phyloP scores from a whole-genome alignment of 1,140 invertebrate genomes.

The Drosophila nikananu region DNA sequence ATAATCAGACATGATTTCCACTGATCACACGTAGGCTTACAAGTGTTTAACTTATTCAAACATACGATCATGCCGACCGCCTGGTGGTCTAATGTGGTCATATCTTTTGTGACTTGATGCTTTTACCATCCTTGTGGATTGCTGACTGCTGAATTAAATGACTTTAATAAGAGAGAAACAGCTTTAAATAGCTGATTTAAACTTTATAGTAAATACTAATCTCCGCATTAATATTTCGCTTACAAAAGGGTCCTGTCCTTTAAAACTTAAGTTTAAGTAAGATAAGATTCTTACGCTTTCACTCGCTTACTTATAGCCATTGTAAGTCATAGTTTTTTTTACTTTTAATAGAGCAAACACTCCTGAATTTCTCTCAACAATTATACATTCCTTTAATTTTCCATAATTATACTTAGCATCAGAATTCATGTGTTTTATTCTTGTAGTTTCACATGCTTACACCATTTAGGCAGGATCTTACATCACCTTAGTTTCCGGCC shows the following conservation, averaged over 20 bases:
- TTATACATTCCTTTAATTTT: neutral
- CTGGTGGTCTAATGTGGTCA: conserved; percentile 6
- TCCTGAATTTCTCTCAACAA: neutral
- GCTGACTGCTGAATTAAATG: neutral
- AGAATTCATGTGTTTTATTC: neutral
- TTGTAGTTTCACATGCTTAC: conserved; percentile 34
- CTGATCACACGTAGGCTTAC: conserved; percentile 7
- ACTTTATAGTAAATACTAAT: too few relatives aligned
- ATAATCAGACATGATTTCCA: conserved; percentile 17
- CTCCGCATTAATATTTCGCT: neutral
- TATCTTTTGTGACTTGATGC: neutral
- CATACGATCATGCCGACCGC: neutral
- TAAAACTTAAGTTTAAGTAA: neutral
- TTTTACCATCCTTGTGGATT: neutral
- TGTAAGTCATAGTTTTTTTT: too few relatives aligned
- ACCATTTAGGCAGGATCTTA: conserved; percentile 42
- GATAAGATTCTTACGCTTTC: neutral
- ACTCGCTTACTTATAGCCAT: neutral
- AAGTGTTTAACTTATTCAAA: conserved; percentile 13
- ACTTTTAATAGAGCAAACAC: neutral
- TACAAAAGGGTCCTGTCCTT: neutral
- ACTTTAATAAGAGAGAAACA: neutral
- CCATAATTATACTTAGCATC: too few relatives aligned
- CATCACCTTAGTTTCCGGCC: conserved; percentile 47
- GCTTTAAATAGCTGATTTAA: neutral